Percentiles rank a stretch among this genome's conserved stretches.
Evolutionary conservation across 2,888 invertebrate species (phyloP).

Genomic region (Drosophila paramelanica): DNA sequence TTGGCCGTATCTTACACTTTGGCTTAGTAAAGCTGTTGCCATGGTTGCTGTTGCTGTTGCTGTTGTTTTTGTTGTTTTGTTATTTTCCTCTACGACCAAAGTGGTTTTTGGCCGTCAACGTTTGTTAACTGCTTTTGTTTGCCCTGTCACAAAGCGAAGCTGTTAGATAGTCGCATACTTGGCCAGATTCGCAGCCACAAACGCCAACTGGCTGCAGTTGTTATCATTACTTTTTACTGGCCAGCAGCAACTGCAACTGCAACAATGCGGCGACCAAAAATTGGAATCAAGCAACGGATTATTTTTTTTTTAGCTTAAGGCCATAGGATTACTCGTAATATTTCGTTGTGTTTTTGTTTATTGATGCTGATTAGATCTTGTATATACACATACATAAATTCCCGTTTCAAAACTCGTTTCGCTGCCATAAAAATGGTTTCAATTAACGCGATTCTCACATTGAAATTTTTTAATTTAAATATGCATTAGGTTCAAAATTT

Average conservation of each 20-base stretch:
- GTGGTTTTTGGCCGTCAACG: constrained; percentile 70
- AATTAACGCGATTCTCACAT: constrained; percentile 21
- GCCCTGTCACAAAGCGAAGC: constrained; percentile 58
- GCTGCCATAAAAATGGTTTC: constrained; percentile 6
- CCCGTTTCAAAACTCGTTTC: constrained; percentile 26
- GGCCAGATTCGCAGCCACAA: constrained; percentile 5
- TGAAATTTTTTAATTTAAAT: constrained; percentile 19
- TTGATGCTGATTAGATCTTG: constrained; percentile 3
- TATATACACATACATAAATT: background rate
- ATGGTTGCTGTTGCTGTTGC: constrained; percentile 35
- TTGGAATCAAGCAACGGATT: constrained; percentile 14
- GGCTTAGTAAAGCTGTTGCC: constrained; percentile 9
- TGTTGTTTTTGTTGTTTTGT: background rate
- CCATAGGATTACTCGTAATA: background rate
- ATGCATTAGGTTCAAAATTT: constrained; percentile 15
- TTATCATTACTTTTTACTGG: constrained; percentile 33
- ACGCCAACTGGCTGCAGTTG: constrained; percentile 18
- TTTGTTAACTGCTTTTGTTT: constrained; percentile 73
- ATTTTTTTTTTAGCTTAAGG: background rate
- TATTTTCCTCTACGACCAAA: constrained; percentile 45
- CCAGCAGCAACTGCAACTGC: background rate
- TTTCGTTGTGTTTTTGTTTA: background rate
- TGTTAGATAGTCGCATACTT: constrained; percentile 49
- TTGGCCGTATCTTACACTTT: constrained; percentile 61
- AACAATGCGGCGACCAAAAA: constrained; percentile 16